Percentiles rank a stretch among this genome's conserved stretches.
These are phyloP conservation scores for Lutjanus erythropterus DNA, from an alignment of 2,113 vertebrate genomes.

Conservation along the genomic window DNA sequence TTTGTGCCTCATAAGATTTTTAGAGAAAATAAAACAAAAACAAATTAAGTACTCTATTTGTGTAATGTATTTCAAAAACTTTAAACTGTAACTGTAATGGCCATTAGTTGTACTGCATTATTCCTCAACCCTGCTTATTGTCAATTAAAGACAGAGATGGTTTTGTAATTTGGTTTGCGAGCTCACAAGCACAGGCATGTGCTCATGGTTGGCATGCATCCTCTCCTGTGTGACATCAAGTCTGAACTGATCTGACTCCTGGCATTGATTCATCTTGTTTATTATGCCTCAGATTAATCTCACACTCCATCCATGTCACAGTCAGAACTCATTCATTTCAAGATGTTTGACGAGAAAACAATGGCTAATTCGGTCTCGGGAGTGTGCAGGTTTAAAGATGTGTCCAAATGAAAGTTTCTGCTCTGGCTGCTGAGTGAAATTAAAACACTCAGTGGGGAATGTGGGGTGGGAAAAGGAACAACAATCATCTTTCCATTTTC, in stretches of 20 bases:
- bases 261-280: constrained; percentile 60
- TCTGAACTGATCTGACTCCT: constrained; percentile 57
- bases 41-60: no score
- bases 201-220: background rate
- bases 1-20: no score
- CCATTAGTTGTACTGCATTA: no score
- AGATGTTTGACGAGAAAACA: constrained; percentile 53
- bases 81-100: no score
- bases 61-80: no score
- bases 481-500: constrained; percentile 46
- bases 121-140: no score
- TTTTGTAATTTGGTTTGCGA: constrained; percentile 10
- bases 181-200: background rate
- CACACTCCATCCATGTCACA: constrained; percentile 58
- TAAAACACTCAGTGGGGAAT: constrained; percentile 50
- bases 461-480: constrained; percentile 29
- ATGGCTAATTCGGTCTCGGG: constrained; percentile 46
- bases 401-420: constrained; percentile 32
- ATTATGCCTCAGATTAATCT: constrained; percentile 67
- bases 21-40: no score
- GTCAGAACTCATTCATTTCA: constrained; percentile 67
- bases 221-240: constrained; percentile 31
- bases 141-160: background rate
- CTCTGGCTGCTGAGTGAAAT: constrained; percentile 41
- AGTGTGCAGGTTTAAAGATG: constrained; percentile 45